Conservation (phyloP, 2,797 vertebrate species). For the Hybognathus amarus region DNA sequence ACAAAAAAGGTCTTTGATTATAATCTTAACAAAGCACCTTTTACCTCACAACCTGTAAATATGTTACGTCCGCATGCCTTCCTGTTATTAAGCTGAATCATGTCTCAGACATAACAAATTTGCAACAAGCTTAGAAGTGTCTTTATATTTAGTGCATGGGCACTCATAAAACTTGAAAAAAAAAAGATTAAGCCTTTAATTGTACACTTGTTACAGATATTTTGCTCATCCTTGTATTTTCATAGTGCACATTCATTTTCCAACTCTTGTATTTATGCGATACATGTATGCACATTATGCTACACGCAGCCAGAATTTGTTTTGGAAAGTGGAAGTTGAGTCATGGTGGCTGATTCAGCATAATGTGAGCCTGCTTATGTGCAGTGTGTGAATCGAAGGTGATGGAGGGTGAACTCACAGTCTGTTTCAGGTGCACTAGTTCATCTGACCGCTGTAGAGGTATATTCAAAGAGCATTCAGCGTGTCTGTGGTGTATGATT, state of each 20-base stretch:
- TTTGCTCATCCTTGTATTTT: neutral
- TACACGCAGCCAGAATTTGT: neutral
- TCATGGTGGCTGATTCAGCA: conserved; percentile 59
- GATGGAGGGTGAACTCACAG: conserved; percentile 20
- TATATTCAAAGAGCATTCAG: conserved; percentile 38
- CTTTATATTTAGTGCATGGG: neutral
- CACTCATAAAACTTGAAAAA: neutral
- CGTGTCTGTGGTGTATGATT: conserved; percentile 6
- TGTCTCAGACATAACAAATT: conserved; percentile 6
- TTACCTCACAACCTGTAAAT: conserved; percentile 26
- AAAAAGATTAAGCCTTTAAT: neutral
- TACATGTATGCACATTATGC: neutral
- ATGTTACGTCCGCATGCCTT: neutral
- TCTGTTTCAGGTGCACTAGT: conserved; percentile 27
- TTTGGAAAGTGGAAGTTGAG: conserved; percentile 14
- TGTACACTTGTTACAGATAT: neutral
- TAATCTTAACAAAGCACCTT: conserved; percentile 3
- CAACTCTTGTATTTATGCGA: neutral
- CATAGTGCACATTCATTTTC: neutral
- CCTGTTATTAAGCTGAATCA: conserved; percentile 43
- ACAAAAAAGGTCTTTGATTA: conserved; percentile 5
- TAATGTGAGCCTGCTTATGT: conserved; percentile 46
- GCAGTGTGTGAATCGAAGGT: neutral
- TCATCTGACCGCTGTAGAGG: conserved; percentile 14
- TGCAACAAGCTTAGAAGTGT: conserved; percentile 4